Evolutionary conservation across 1,140 invertebrate species (phyloP).

Genomic region (Tachypleus tridentatus): DNA sequence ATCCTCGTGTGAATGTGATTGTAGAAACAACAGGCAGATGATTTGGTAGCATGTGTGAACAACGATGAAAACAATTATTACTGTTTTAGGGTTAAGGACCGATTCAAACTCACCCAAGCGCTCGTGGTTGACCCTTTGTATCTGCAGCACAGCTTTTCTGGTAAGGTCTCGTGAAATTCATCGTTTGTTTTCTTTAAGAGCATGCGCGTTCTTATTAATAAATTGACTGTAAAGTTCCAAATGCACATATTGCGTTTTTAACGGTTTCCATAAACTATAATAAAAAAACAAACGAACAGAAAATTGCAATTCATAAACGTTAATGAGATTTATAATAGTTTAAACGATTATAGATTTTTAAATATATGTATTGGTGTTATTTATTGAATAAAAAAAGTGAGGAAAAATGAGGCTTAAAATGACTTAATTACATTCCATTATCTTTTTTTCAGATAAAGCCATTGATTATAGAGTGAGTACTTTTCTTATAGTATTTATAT

Average conservation of each 20-base stretch:
- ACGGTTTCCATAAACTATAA: too few relatives aligned
- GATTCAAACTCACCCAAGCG: constrained; percentile 78
- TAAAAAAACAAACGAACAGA: too few relatives aligned
- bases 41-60: neutral
- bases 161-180: constrained; percentile 21
- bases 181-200: too few relatives aligned
- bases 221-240: neutral
- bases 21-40: too few relatives aligned
- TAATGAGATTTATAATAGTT: too few relatives aligned
- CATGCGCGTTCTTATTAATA: too few relatives aligned
- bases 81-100: constrained; percentile 57
- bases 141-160: constrained; percentile 89
- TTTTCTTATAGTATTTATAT: constrained; percentile 1
- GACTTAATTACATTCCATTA: neutral
- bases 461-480: constrained; percentile 73
- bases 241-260: neutral
- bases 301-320: too few relatives aligned
- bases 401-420: too few relatives aligned
- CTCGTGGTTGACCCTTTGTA: constrained; percentile 96
- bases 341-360: too few relatives aligned
- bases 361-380: too few relatives aligned
- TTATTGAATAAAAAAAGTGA: too few relatives aligned
- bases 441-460: constrained; percentile 52
- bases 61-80: neutral
- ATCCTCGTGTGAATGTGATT: too few relatives aligned